phyloP scores from a whole-genome alignment of 1,140 invertebrate species.

The Ips typographus region DNA sequence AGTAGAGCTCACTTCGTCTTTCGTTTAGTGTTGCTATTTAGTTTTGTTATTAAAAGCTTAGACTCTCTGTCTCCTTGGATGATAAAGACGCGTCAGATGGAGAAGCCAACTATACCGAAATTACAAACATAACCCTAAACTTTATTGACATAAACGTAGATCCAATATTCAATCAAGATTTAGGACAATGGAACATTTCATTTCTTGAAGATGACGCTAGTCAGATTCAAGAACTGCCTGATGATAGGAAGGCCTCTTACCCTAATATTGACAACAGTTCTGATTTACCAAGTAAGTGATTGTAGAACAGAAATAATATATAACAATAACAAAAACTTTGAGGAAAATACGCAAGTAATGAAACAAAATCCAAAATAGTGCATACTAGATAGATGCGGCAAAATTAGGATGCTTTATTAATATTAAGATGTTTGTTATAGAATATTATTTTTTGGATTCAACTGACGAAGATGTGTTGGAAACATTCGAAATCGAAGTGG shows the following conservation, averaged over 20 bases:
- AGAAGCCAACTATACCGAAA: conserved; percentile 5
- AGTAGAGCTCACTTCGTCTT: not conserved
- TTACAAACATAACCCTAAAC: not conserved
- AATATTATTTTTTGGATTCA: conserved; percentile 32
- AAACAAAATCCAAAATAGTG: no score
- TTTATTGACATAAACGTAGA: conserved; percentile 7
- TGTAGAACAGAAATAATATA: not conserved
- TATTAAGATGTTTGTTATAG: not conserved
- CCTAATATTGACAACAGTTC: conserved; percentile 4
- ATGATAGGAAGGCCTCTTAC: conserved; percentile 8
- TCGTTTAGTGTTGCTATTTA: no score
- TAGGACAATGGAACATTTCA: conserved; percentile 7
- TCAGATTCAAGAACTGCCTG: not conserved
- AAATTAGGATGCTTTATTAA: no score
- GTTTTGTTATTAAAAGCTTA: no score
- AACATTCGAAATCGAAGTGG: conserved; percentile 22
- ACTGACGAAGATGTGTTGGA: conserved; percentile 11
- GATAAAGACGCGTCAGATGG: not conserved
- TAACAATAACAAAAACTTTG: no score
- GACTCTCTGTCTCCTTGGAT: no score
- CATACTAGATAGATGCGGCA: no score
- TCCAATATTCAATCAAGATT: conserved; percentile 11
- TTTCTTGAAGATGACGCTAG: not conserved
- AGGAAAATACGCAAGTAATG: no score
- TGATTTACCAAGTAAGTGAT: conserved; percentile 5